These are phyloP conservation scores for Hirtodrosophila alboralis DNA, from an alignment of 2,888 invertebrate species.

Conservation along the genomic window DNA sequence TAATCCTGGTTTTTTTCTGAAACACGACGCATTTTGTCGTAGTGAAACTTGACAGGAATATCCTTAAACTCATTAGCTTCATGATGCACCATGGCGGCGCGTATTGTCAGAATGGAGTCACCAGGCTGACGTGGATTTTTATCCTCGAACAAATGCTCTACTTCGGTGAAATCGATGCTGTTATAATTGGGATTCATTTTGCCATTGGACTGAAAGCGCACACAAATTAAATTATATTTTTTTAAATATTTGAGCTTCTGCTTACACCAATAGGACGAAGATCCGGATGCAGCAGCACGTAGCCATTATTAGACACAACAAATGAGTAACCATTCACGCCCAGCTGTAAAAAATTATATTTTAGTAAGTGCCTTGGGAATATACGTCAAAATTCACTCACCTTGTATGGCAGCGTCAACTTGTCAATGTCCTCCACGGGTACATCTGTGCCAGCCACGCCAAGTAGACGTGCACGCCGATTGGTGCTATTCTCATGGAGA, in stretches of 20 bases:
- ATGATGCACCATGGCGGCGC: slow-evolving; percentile 90
- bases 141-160: slow-evolving; percentile 92
- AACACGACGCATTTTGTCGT: slow-evolving; percentile 93
- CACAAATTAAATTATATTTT: neutral
- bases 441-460: slow-evolving; percentile 95
- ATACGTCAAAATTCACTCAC: slow-evolving; percentile 84
- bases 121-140: slow-evolving; percentile 88
- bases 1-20: slow-evolving; percentile 92
- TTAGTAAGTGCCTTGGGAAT: too few relatives aligned
- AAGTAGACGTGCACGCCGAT: slow-evolving; percentile 88
- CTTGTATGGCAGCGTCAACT: slow-evolving; percentile 95
- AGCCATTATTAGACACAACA: slow-evolving; percentile 98
- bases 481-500: slow-evolving; percentile 83
- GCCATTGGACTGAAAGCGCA: slow-evolving; percentile 62
- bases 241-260: slow-evolving; percentile 32
- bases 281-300: slow-evolving; percentile 96
- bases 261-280: slow-evolving; percentile 92
- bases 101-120: slow-evolving; percentile 85
- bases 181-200: slow-evolving; percentile 95
- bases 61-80: slow-evolving; percentile 87
- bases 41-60: slow-evolving; percentile 91
- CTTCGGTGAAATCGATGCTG: slow-evolving; percentile 97
- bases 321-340: slow-evolving; percentile 98
- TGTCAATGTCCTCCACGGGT: slow-evolving; percentile 94
- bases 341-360: slow-evolving; percentile 86